Evolutionary conservation across 2,797 vertebrate species (phyloP).

Genomic region (Glossophaga mutica): DNA sequence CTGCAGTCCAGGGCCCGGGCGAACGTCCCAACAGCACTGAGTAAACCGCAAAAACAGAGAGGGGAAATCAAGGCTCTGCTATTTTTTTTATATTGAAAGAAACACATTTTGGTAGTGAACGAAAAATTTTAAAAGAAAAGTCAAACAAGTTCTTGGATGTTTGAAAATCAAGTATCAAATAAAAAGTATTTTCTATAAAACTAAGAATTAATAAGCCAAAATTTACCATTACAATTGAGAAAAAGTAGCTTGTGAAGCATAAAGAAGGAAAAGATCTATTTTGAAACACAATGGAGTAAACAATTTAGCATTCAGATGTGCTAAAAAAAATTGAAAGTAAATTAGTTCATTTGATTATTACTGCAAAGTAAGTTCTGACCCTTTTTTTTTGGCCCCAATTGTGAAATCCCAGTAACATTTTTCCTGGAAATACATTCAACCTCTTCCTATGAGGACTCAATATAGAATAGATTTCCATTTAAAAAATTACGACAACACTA

Average conservation of each 20-base stretch:
- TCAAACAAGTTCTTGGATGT: background rate
- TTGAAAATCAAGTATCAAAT: conserved; percentile 1
- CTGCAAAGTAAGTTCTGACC: background rate
- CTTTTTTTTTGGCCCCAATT: background rate
- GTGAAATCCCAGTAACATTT: background rate
- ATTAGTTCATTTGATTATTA: background rate
- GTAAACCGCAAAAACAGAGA: conserved; percentile 24
- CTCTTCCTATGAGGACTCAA: background rate
- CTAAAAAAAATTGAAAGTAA: background rate
- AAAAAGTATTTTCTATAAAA: background rate
- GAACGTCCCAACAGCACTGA: conserved; percentile 95
- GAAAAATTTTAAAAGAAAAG: background rate
- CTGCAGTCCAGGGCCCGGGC: conserved; percentile 97
- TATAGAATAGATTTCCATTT: conserved; percentile 7
- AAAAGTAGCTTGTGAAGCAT: background rate
- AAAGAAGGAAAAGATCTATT: background rate
- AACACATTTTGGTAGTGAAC: background rate
- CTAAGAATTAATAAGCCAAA: conserved; percentile 12
- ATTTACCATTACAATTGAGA: conserved; percentile 23
- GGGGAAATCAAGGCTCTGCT: background rate
- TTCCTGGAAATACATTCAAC: conserved; percentile 9
- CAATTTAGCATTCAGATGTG: background rate
- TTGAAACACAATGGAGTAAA: background rate
- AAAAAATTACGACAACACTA: background rate
- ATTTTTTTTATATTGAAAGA: background rate